phyloP scores from a whole-genome alignment of 2,888 invertebrate species.

The Sycophila texana region DNA sequence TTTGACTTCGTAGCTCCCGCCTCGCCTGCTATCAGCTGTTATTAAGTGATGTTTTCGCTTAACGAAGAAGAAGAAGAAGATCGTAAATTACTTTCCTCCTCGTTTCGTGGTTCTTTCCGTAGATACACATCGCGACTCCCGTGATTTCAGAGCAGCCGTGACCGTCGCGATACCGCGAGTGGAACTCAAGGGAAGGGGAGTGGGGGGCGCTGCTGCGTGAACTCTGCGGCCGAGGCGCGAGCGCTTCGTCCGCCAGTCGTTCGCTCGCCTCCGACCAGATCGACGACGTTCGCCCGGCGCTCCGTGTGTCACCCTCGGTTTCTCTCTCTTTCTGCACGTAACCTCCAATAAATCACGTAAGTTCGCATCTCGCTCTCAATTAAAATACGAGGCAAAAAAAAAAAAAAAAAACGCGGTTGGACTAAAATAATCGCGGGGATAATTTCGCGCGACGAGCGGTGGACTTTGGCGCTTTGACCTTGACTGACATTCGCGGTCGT shows the following conservation, averaged over 20 bases:
- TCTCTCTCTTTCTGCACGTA: neutral
- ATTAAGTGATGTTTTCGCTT: too few relatives aligned
- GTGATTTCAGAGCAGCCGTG: neutral
- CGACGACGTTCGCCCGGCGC: slow-evolving; percentile 43
- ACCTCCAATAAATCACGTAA: slow-evolving; percentile 3
- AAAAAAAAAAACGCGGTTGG: too few relatives aligned
- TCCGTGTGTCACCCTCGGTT: neutral
- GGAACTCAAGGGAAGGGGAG: too few relatives aligned
- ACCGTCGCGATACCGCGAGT: neutral
- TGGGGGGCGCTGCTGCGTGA: slow-evolving; percentile 2
- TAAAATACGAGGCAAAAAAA: neutral
- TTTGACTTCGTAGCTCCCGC: too few relatives aligned
- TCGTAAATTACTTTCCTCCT: too few relatives aligned
- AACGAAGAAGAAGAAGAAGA: too few relatives aligned
- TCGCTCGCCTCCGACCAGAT: slow-evolving; percentile 50
- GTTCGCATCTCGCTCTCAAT: neutral
- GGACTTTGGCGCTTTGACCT: slow-evolving; percentile 56
- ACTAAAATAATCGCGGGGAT: too few relatives aligned
- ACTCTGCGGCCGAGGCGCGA: slow-evolving; percentile 38
- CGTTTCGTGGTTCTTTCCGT: too few relatives aligned
- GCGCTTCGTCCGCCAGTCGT: slow-evolving; percentile 55
- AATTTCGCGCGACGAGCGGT: neutral
- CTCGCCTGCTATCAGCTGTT: too few relatives aligned
- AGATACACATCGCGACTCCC: too few relatives aligned
- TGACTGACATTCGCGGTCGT: slow-evolving; percentile 58